These are phyloP conservation scores for Oopsacas minuta DNA, from an alignment of 37 sponge, comb jelly and placozoan species.

Conservation along the genomic window DNA sequence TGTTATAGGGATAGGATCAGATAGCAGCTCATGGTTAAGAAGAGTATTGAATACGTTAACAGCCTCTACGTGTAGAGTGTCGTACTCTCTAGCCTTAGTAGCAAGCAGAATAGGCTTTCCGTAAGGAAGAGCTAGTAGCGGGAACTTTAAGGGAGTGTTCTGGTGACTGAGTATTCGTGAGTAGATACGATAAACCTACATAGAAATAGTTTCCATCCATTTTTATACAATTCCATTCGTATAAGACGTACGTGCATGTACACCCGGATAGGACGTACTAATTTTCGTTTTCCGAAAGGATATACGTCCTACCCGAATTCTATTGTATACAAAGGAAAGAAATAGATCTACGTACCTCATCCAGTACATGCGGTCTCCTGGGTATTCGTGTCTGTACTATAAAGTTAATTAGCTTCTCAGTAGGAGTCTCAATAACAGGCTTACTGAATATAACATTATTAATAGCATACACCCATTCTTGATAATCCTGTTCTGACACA, in stretches of 20 bases:
- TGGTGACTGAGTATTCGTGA: constrained; percentile 39
- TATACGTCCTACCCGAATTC: too few species aligned
- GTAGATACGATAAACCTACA: constrained; percentile 1
- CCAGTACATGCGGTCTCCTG: constrained; percentile 4
- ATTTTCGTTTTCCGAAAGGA: too few species aligned
- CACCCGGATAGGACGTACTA: too few species aligned
- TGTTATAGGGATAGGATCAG: constrained; percentile 56
- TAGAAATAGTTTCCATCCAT: too few species aligned
- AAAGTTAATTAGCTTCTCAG: constrained; percentile 45
- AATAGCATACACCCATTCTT: constrained; percentile 49
- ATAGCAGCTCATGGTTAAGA: constrained; percentile 41
- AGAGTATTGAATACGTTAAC: constrained; percentile 58
- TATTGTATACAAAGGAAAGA: too few species aligned
- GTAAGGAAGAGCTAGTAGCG: constrained; percentile 72
- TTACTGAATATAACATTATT: constrained; percentile 60
- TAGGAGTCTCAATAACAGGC: constrained; percentile 52
- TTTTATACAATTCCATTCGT: too few species aligned
- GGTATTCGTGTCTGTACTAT: background rate
- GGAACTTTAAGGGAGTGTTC: constrained; percentile 51
- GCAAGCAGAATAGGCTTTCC: constrained; percentile 57
- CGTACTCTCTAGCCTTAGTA: constrained; percentile 47
- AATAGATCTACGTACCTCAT: too few species aligned
- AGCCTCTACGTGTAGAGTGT: constrained; percentile 62
- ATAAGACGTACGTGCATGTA: too few species aligned
- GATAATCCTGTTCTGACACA: constrained; percentile 34